These are phyloP conservation scores for Ptychochromis oligacanthus DNA, from an alignment of 2,113 vertebrate genomes.

Conservation along the genomic window DNA sequence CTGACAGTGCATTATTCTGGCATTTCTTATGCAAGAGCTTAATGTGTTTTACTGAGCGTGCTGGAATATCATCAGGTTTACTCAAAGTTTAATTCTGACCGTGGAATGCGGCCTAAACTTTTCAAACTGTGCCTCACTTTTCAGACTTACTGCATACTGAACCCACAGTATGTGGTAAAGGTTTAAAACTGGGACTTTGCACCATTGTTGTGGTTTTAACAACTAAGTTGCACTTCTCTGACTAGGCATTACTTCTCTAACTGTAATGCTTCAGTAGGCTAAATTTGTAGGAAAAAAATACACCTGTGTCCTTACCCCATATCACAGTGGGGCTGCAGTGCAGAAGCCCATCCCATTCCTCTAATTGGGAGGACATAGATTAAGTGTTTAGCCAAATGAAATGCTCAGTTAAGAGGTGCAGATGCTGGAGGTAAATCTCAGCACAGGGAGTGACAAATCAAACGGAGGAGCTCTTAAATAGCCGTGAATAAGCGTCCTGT, in stretches of 20 bases:
- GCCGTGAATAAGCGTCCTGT: neutral
- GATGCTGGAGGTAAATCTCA: slow-evolving; percentile 6
- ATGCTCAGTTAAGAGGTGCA: neutral
- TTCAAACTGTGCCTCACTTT: neutral
- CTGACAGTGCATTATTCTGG: neutral
- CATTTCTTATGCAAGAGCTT: neutral
- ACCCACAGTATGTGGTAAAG: neutral
- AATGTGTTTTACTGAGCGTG: neutral
- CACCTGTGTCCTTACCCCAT: neutral
- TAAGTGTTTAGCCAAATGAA: neutral
- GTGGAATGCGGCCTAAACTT: neutral
- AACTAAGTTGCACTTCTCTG: neutral
- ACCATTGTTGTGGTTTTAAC: neutral
- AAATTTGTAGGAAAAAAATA: neutral
- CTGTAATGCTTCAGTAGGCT: neutral
- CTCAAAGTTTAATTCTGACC: neutral
- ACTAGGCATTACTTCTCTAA: neutral
- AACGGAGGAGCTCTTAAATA: neutral
- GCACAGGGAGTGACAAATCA: neutral
- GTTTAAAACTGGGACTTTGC: neutral
- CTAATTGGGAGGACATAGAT: slow-evolving; percentile 9
- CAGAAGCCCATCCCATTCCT: neutral
- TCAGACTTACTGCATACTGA: neutral
- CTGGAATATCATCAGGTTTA: neutral
- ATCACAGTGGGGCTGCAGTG: neutral